These are phyloP conservation scores for Orthonyx spaldingii DNA, from an alignment of 2,113 vertebrate species.

Conservation along the genomic window DNA sequence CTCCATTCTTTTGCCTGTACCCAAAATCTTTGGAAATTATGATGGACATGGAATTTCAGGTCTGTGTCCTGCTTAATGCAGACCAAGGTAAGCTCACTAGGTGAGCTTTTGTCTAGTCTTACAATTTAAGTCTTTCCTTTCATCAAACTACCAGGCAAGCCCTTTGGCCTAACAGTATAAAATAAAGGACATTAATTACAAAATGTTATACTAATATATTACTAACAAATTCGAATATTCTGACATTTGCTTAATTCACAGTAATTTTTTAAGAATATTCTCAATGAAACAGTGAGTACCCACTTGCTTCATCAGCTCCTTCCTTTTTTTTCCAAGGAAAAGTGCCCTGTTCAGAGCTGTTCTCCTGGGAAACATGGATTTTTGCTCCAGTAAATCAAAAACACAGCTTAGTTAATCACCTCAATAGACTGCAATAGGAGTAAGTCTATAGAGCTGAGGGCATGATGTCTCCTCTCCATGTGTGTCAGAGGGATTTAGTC, in stretches of 20 bases:
- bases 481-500: not conserved
- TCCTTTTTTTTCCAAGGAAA: not conserved
- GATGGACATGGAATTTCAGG: not conserved
- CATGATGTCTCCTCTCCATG: not conserved
- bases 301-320: not conserved
- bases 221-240: not conserved
- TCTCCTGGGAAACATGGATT: not conserved
- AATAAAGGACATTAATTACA: not conserved
- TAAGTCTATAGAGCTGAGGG: not conserved
- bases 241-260: not conserved
- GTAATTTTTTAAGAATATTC: not conserved
- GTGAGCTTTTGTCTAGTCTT: not conserved
- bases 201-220: not conserved
- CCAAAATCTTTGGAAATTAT: not conserved
- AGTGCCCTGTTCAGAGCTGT: not conserved
- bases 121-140: not conserved
- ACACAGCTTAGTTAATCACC: not conserved
- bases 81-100: not conserved
- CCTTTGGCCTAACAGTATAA: not conserved
- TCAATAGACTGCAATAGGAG: not conserved
- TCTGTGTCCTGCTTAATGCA: not conserved
- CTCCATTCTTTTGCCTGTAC: not conserved
- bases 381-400: not conserved
- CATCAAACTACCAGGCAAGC: not conserved
- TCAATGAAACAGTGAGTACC: not conserved